These are phyloP conservation scores for Oreochromis grahami DNA, from an alignment of 2,797 vertebrate species.

Conservation along the genomic window DNA sequence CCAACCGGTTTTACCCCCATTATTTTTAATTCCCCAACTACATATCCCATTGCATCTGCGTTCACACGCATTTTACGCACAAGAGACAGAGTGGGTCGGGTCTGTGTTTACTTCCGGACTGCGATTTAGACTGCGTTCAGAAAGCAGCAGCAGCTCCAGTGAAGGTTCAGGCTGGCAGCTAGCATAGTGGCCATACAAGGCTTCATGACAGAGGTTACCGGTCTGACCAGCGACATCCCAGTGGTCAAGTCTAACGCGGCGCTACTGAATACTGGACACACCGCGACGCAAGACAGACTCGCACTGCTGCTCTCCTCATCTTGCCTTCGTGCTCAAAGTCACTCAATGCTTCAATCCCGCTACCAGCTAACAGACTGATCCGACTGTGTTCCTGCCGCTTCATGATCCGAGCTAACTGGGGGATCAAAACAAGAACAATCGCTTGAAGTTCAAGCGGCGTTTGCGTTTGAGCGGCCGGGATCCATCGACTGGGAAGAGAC, in stretches of 20 bases:
- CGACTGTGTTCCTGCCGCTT: constrained; percentile 36
- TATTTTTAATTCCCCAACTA: constrained; percentile 2
- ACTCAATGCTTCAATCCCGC: constrained; percentile 47
- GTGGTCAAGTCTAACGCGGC: constrained; percentile 18
- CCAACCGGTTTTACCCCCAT: not conserved
- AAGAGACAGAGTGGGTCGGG: constrained; percentile 54
- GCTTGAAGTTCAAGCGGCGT: constrained; percentile 43
- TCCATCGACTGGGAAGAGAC: constrained; percentile 34
- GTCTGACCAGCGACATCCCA: constrained; percentile 37
- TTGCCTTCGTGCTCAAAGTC: constrained; percentile 57
- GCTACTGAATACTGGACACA: constrained; percentile 20
- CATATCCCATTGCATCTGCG: constrained; percentile 26
- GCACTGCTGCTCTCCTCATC: constrained; percentile 5
- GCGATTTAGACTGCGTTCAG: constrained; percentile 56
- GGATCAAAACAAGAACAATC: constrained; percentile 68
- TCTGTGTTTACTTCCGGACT: constrained; percentile 94
- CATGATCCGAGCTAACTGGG: constrained; percentile 43
- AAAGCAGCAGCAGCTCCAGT: constrained; percentile 61
- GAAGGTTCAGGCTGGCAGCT: constrained; percentile 51
- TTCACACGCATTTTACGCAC: constrained; percentile 58
- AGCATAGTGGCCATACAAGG: constrained; percentile 51
- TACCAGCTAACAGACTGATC: constrained; percentile 49
- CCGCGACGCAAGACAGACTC: constrained; percentile 12
- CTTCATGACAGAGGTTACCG: constrained; percentile 72
- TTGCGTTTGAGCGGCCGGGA: constrained; percentile 10